These are phyloP conservation scores for Pimpla rufipes DNA, from an alignment of 2,888 invertebrate species.

Conservation along the genomic window DNA sequence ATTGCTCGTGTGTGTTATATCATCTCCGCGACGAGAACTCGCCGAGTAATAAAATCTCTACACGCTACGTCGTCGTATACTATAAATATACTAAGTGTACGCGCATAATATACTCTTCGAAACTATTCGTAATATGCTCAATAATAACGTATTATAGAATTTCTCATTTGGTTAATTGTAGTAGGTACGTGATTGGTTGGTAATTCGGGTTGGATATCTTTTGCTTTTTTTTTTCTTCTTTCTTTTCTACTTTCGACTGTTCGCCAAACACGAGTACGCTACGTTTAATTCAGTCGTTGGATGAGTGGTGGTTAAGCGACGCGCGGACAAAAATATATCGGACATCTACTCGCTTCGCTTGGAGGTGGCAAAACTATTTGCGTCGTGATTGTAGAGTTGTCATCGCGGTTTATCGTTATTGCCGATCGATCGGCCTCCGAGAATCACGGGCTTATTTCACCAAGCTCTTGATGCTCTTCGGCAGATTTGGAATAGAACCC, in stretches of 20 bases:
- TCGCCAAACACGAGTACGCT: conserved; percentile 51
- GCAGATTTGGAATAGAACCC: conserved; percentile 85
- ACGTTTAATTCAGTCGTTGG: conserved; percentile 66
- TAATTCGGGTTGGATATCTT: conserved; percentile 12
- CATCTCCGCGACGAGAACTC: conserved; percentile 36
- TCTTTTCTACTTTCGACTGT: not conserved
- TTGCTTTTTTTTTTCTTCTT: not conserved
- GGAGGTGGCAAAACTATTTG: conserved; percentile 34
- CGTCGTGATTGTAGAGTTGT: conserved; percentile 38
- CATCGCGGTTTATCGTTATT: not conserved
- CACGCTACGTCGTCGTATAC: conserved; percentile 33
- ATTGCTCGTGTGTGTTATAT: conserved; percentile 9
- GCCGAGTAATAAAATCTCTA: conserved; percentile 50
- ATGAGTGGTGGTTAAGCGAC: conserved; percentile 44
- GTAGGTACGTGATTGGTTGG: conserved; percentile 51
- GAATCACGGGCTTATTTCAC: conserved; percentile 74
- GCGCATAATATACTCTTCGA: conserved; percentile 41
- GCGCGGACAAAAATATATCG: conserved; percentile 24
- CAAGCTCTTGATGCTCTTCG: conserved; percentile 82
- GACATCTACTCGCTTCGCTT: not conserved
- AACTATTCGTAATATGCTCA: conserved; percentile 56
- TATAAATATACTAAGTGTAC: conserved; percentile 13
- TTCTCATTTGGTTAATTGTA: conserved; percentile 65
- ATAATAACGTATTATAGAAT: conserved; percentile 51
- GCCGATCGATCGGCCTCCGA: not conserved